These are phyloP conservation scores for Eolophus roseicapilla DNA, from an alignment of 2,113 vertebrate genomes.

Conservation along the genomic window DNA sequence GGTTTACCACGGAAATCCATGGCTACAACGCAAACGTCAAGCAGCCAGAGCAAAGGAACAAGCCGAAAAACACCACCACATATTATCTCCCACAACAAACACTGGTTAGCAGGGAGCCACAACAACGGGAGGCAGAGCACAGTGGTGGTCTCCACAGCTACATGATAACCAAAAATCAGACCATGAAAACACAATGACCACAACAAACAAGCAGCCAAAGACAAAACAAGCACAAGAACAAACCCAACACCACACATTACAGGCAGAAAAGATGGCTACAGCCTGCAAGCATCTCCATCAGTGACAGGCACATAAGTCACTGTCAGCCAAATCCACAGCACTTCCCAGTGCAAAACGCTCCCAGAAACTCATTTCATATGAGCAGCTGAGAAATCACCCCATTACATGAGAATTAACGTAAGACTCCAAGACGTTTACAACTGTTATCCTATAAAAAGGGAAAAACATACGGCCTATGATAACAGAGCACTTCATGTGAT, in stretches of 20 bases:
- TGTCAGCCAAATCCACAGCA: not conserved
- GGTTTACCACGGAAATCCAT: constrained; percentile 34
- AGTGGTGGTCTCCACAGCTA: constrained; percentile 30
- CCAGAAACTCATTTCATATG: not conserved
- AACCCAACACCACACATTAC: not conserved
- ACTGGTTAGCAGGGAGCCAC: constrained; percentile 54
- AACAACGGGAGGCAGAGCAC: constrained; percentile 1
- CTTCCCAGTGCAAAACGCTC: not conserved
- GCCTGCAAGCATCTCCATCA: not conserved
- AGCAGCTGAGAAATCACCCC: not conserved
- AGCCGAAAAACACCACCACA: not conserved
- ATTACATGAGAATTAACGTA: not conserved
- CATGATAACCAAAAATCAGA: constrained; percentile 9
- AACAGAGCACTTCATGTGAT: not conserved
- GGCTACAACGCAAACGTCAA: constrained; percentile 35
- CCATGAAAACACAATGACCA: constrained; percentile 10
- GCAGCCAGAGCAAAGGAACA: constrained; percentile 47
- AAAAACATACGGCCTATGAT: not conserved
- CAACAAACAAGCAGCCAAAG: constrained; percentile 24
- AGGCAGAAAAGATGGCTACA: not conserved
- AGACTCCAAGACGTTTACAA: not conserved
- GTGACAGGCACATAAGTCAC: not conserved
- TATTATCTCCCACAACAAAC: constrained; percentile 59
- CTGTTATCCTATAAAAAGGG: not conserved
- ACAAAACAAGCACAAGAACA: not conserved